Conservation (phyloP, 2,797 vertebrate genomes). For the Falco peregrinus region DNA sequence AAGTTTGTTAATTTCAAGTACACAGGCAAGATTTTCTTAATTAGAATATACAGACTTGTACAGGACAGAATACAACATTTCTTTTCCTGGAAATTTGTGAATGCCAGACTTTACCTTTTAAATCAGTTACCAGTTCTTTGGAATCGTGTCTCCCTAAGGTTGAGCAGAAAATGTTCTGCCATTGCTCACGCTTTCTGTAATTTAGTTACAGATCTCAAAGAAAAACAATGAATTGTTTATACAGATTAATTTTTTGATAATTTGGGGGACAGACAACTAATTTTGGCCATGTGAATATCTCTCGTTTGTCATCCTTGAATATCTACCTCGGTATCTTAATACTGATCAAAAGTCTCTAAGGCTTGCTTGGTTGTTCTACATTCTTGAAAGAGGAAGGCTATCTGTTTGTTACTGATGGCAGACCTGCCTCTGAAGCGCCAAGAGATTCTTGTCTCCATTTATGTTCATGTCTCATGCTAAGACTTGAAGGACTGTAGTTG, state of each 20-base stretch:
- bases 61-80: neutral
- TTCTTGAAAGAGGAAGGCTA: neutral
- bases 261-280: neutral
- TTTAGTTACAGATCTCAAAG: neutral
- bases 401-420: neutral
- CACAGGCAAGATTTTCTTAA: neutral
- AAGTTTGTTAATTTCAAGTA: neutral
- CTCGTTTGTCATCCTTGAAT: neutral
- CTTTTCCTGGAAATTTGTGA: neutral
- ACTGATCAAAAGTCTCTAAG: neutral
- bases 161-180: neutral
- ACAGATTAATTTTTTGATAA: neutral
- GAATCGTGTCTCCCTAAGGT: neutral
- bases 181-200: neutral
- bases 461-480: neutral
- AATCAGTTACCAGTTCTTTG: neutral
- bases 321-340: neutral
- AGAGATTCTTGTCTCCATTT: neutral
- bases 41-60: neutral
- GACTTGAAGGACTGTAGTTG: neutral
- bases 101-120: neutral
- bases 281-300: neutral
- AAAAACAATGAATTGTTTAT: neutral
- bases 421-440: neutral
- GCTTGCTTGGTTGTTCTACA: neutral